Conservation (phyloP, 2,797 vertebrate species). For the Denticeps clupeoides region DNA sequence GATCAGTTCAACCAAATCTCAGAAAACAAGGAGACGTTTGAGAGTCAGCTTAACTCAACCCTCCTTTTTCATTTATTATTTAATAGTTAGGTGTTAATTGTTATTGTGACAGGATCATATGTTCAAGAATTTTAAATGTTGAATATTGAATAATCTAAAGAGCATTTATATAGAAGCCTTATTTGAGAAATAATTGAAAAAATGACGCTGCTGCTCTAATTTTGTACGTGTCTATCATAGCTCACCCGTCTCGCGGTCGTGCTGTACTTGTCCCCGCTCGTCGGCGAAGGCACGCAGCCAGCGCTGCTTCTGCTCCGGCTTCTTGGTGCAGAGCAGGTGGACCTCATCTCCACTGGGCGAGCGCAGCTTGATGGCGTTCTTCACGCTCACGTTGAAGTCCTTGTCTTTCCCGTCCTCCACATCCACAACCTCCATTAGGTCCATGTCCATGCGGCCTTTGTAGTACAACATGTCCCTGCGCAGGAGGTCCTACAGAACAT, state of each 20-base stretch:
- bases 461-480: constrained; percentile 88
- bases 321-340: constrained; percentile 81
- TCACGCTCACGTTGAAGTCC: constrained; percentile 78
- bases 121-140: too few species aligned
- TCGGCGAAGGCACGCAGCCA: constrained; percentile 84
- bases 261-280: constrained; percentile 79
- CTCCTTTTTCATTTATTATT: too few species aligned
- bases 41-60: too few species aligned
- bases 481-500: constrained; percentile 70
- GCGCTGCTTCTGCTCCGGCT: constrained; percentile 84
- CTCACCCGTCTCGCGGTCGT: constrained; percentile 82
- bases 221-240: neutral
- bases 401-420: constrained; percentile 86
- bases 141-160: too few species aligned
- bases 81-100: too few species aligned
- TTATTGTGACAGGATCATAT: too few species aligned
- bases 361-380: constrained; percentile 79
- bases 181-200: too few species aligned
- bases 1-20: too few species aligned
- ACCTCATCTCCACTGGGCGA: constrained; percentile 60
- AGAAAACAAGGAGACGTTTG: too few species aligned
- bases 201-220: neutral
- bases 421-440: constrained; percentile 77
- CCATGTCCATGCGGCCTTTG: constrained; percentile 85
- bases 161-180: too few species aligned